Percentiles rank a stretch among this genome's conserved stretches.
Conservation (phyloP, 2,113 vertebrate species). For the Pelobates fuscus region DNA sequence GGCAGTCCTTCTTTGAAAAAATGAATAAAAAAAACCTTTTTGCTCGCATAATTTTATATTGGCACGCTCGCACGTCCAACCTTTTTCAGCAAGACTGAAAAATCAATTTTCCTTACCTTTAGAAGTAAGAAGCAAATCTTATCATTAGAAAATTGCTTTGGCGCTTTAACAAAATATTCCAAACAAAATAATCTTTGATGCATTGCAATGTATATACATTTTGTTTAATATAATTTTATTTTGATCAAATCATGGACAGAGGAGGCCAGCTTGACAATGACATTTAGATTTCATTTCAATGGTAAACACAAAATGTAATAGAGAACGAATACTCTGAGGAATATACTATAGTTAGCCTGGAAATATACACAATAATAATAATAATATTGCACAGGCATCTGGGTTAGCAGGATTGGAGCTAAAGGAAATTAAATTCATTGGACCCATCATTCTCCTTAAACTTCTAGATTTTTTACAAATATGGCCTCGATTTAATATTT, state of each 20-base stretch:
- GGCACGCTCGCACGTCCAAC: background rate
- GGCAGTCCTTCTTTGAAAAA: too few relatives aligned
- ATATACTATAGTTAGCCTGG: background rate
- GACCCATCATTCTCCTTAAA: too few relatives aligned
- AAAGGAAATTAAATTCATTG: too few relatives aligned
- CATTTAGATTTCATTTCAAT: background rate
- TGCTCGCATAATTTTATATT: background rate
- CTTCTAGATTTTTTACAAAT: too few relatives aligned
- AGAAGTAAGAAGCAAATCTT: background rate
- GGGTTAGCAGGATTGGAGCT: too few relatives aligned
- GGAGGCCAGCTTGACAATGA: background rate
- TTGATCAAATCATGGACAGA: background rate
- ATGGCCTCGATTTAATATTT: too few relatives aligned
- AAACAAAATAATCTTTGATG: background rate
- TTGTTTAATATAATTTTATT: too few relatives aligned
- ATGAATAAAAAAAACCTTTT: background rate
- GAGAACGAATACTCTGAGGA: background rate
- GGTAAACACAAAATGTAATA: background rate
- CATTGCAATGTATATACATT: background rate
- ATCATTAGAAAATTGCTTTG: background rate
- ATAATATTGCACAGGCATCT: background rate
- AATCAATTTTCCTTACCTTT: constrained; percentile 1
- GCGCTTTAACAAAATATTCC: background rate
- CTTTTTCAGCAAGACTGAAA: too few relatives aligned
- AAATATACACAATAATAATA: background rate